Base-by-base conservation (phyloP, 2,113 vertebrate species). In the Manacus vitellinus region DNA sequence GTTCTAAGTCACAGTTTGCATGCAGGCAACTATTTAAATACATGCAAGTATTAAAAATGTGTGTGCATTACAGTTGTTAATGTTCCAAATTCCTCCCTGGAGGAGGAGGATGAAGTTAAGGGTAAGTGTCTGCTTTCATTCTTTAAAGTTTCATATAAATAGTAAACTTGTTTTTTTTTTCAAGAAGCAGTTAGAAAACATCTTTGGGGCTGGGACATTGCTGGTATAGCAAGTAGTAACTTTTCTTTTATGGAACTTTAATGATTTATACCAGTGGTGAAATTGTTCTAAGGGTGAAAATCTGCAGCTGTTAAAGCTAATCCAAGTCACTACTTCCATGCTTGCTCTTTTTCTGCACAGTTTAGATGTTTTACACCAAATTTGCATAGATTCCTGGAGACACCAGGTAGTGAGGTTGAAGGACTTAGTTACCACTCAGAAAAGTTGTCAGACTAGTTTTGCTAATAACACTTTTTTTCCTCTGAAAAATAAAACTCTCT, bases 211-310 rank as follows among this genome's bases (percentile, higher is more conserved):
- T n/a, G 8, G 21, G 5, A 47, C 27, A 13, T 47, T 52, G 30
- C n/a, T 83, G n/a, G 9, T 27, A 17, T 27, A 73, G 10, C 9
- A 4, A 1, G 0, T 10, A n/a, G 16, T 24, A 18, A 23, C 37
- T 79, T 33, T 92, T 66, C 24, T 43, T 84, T 16, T 22, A 8
- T 27, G 24, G 25, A 80, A 51, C 18, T 72, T 35, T 1, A 37
- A 23, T 70, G 28, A 51, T 89, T 67, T 61, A 35, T 75, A 62
- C 4, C 37, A 55, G 47, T 7, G 28, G 7, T 74, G 63, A 70
- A 65, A 52, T 24, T 27, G 85, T 74, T 30, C 22, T 23, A 16
- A 39, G n/a, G 23, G 7, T 80, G 25, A 39, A 68, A 44, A 81
- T 59, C 16, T 84, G 31, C 51, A 87, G 4, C 19, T 49, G 5